Evolutionary conservation across 2,888 invertebrate species (phyloP), one percentile per base, ranked within the genome.

Genomic region (Scelioninae gen. 1): DNA sequence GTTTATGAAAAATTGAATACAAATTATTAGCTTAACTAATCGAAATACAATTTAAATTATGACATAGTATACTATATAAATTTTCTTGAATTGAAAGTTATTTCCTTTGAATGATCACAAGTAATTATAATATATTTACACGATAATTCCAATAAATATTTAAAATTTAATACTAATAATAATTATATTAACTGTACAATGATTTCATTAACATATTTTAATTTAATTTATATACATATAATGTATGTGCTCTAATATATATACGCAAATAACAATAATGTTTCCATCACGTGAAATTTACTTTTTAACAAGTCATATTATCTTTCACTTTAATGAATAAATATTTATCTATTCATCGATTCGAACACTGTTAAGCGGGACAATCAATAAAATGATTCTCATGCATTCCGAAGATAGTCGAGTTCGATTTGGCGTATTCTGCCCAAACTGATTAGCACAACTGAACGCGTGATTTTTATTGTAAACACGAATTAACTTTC

Each of bases 341-440:
- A 60, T 74, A 65, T 74, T 74, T 56, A 56, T 74, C 43, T 32
- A 34, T 23, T 23, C 74, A 38, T 16, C 23, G 23, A 53, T 40
- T 43, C 49, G 43, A 53, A 55, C 31, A 40, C 60, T 5, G 51
- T 51, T 32, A 43, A 47, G 56, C 45, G 58, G 58, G 32, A 29
- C 34, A 66, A 76, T 76, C 66, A 66, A 76, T 76, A 76, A 66
- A 75, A 66, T 60, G 16, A 66, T 66, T 49, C 38, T 23, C 43
- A 66, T 34, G 49, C 56, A 75, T 76, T 60, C 43, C 56, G 47
- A 75, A 63, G 47, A 72, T 43, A 51, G 40, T 72, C 29, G 55
- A 38, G 58, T 16, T 63, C 40, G 63, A 63, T 74, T 74, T 62
- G 31, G 40, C 60, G 47, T 31, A 60, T 62, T 23, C 15, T 16